A percentile compares a stretch with the other conserved stretches of the same genome.
phyloP scores from a whole-genome alignment of 2,113 vertebrate genomes.

The Campylomormyrus tamandua region DNA sequence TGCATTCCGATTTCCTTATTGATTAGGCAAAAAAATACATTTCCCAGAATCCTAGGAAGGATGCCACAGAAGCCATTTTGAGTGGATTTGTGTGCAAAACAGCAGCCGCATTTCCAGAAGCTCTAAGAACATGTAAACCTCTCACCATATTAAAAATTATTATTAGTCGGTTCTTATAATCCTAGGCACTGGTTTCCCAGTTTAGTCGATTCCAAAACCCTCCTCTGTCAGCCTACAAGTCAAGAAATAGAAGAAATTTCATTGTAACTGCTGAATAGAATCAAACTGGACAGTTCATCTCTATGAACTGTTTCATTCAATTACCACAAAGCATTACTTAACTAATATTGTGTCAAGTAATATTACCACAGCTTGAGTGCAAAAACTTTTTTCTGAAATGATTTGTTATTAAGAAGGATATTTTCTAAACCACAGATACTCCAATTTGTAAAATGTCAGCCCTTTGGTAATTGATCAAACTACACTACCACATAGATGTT shows the following conservation, averaged over 20 bases:
- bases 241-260: conserved; percentile 43
- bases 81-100: conserved; percentile 10
- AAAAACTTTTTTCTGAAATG: not conserved
- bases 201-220: conserved; percentile 47
- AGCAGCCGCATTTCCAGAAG: conserved; percentile 37
- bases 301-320: not conserved
- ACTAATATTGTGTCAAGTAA: not conserved
- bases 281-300: not conserved
- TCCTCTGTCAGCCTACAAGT: conserved; percentile 65
- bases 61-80: conserved; percentile 41
- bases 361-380: not conserved
- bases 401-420: not conserved
- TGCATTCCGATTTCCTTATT: conserved; percentile 33
- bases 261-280: not conserved
- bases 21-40: conserved; percentile 22
- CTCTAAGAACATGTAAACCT: conserved; percentile 35
- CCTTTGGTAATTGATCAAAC: not conserved
- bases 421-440: not conserved
- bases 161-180: conserved; percentile 62
- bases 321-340: not conserved
- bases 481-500: not conserved
- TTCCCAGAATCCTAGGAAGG: conserved; percentile 30
- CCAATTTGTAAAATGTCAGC: not conserved
- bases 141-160: conserved; percentile 63
- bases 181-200: conserved; percentile 49